Base-by-base conservation (phyloP, 1,140 invertebrate species). In the Halyomorpha halys region DNA sequence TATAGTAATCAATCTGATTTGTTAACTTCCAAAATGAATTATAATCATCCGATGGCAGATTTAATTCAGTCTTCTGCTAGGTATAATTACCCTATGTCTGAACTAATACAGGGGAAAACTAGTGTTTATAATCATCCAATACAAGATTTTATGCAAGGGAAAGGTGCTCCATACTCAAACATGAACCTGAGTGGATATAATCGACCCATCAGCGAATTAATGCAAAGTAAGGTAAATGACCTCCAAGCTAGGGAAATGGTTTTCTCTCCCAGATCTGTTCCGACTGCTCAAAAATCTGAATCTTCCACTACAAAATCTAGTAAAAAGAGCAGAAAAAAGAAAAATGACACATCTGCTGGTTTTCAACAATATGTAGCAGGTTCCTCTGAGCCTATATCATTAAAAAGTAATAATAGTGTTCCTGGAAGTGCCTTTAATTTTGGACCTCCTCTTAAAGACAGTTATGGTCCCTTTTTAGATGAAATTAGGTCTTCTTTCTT, bases 391-490 rank as follows among this genome's bases (percentile, higher is more conserved):
- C 76, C 79, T 13, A 77, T 81, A 27, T 77, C 79, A 9, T 69
- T 80, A 16, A 82, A 81, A 65, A 82, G 82, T 0, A 56, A 19
- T 25, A 49, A 21, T 18, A 81, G 78, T 67, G 82, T 86, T 59
- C 81, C 83, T 0, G 80, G 82, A 21, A 84, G 83, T 71, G 83
- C 83, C 63, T 86, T 86, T 65, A 86, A 85, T 69, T 86, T 85
- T 71, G 83, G 82, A 25, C 77, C 82, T 0, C 74, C 81, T 80
- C 19, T 74, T 44, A 81, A 83, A 70, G 75, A 77, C 62, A 70
- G 70, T 44, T 77, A 75, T 69, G 70, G 78, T 30, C 79, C 78
- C 30, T 85, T 83, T 72, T 76, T 86, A 51, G 83, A 84, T 68
- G 83, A 85, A 21, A 71, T 68, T 34, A 63, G 68, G 15, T 65